These are phyloP conservation scores for Eriosoma lanigerum DNA, from an alignment of 1,140 invertebrate species.

Conservation along the genomic window DNA sequence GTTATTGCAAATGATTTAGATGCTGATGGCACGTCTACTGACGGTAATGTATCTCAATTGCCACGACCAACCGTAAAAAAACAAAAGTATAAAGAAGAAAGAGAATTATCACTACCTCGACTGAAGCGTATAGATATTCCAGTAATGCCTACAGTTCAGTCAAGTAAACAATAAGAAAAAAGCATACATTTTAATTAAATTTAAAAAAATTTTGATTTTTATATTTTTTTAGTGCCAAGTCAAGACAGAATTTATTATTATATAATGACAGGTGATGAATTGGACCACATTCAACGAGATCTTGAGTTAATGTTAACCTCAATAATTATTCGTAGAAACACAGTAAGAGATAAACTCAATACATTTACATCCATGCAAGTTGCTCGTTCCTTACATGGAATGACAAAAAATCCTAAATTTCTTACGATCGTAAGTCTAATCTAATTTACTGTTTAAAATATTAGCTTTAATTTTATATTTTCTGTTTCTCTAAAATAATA, in stretches of 20 bases:
- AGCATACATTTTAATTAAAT: too few relatives aligned
- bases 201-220: too few relatives aligned
- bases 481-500: too few relatives aligned
- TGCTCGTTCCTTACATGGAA: background rate
- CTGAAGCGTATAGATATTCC: slow-evolving; percentile 14
- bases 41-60: background rate
- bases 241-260: background rate
- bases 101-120: slow-evolving; percentile 34
- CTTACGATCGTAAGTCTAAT: slow-evolving; percentile 26
- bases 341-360: slow-evolving; percentile 75
- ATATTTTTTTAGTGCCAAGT: slow-evolving; percentile 15
- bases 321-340: slow-evolving; percentile 73
- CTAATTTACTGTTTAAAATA: too few relatives aligned
- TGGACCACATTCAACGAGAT: slow-evolving; percentile 82
- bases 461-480: too few relatives aligned
- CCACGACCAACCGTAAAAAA: background rate
- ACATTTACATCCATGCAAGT: slow-evolving; percentile 59
- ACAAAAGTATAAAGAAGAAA: slow-evolving; percentile 21
- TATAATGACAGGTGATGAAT: slow-evolving; percentile 72
- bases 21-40: background rate
- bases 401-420: slow-evolving; percentile 21
- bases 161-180: background rate
- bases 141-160: background rate
- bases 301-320: slow-evolving; percentile 83
- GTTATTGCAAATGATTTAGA: background rate